Base-by-base conservation (phyloP, 2,797 vertebrate species). In the Enteromius anoplus region DNA sequence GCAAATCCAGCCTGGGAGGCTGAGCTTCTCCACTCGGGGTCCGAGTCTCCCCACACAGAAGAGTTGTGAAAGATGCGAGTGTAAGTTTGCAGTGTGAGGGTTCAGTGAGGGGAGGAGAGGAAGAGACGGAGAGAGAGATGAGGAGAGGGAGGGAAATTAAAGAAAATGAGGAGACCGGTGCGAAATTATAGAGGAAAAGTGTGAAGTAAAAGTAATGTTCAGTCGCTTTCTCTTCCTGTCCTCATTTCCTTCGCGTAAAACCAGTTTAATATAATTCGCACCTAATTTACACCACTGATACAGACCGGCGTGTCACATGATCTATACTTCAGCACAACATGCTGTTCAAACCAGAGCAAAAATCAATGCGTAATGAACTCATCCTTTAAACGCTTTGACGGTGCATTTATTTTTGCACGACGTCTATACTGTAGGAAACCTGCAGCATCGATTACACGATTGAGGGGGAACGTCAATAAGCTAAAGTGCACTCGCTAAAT, bases 1-100 rank as follows among this genome's bases (percentile, higher is more conserved):
- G 92, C 86, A 91, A 91, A 89, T 88, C 86, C 93, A 92, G 90
- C 76, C 92, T 91, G 91, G 51, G 90, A 64, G 70, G 32, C 55
- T 62, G 64, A 92, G 92, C 90, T 87, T 70, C 82, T 15, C 64
- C n/a, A 29, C 88, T 88, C 78, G 81, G 23, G 19, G 71, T 3
- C 2, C 15, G 40, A 32, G 88, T 84, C 73, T 87, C 85, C 82
- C 90, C 87, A 90, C 88, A 55, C 51, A 23, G 55, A 42, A n/a
- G 78, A 65, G 71, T 17, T 45, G 42, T 45, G 8, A 23, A 60
- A 84, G 88, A 88, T 80, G 83, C 90, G 89, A 90, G 90, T 81
- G 91, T 89, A 89, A 85, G 90, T 87, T 49, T 55, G 37, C 29
- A 34, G 70, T 55, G 71, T 73, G 83, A 84, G 78, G 80, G 47